Base-by-base conservation (phyloP, 2,113 vertebrate genomes). In the Saccopteryx bilineata region DNA sequence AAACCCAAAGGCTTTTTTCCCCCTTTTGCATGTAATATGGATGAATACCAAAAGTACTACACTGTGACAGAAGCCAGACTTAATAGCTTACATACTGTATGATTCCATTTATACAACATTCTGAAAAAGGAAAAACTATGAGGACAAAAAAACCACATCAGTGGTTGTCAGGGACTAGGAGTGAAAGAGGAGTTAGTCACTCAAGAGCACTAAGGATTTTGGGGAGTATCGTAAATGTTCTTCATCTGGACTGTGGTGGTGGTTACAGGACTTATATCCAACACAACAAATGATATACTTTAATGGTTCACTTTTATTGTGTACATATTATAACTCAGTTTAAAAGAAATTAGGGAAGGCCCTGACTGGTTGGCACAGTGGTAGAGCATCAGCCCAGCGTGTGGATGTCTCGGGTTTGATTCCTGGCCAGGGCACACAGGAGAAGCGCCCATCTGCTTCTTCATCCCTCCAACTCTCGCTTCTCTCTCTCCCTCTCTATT, bases 51-150 rank as follows among this genome's bases (percentile, higher is more conserved):
- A 46, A 92, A 81, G 60, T 56, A 72, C 58, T 52, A 92, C 1
- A 28, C n/a, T 48, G 33, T 28, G 31, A 86, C 87, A 88, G 52
- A 69, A 86, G 9, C 5, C 39, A 65, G 63, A 71, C 33, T 90
- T 68, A 65, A 54, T 74, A 79, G 52, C 76, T 90, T 93, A 78
- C 1, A n/a, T 54, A 33, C n/a, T 31, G 0, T 21, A 31, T 60
- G 23, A 87, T 48, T 86, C 33, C 66, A 80, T 23, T 33, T 33
- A 74, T 24, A 84, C 0, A 11, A 56, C 60, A 68, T 48, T 79
- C 75, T 87, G 9, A 48, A 83, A 87, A 95, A 93, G 23, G 7
- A 54, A 85, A 90, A 91, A 76, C 31, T 46, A 31, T 4, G 50
- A 10, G 71, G 24, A 18, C 87, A 63, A 18, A 90, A 23, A 90